phyloP scores from a whole-genome alignment of 2,797 vertebrate species.

The Eurystomus glaucurus region DNA sequence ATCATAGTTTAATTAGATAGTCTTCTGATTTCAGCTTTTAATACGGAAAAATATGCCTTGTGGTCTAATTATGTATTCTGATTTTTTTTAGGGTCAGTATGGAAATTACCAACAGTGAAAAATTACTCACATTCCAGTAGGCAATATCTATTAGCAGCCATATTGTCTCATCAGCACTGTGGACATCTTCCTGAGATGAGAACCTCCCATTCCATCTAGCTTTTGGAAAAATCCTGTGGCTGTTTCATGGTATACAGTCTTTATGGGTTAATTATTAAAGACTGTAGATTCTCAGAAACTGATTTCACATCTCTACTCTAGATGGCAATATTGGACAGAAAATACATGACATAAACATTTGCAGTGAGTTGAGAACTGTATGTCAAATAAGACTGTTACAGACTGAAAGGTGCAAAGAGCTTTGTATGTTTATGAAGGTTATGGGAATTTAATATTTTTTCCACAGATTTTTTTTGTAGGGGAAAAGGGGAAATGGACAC shows the following conservation, averaged over 20 bases:
- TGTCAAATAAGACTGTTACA: conserved; percentile 83
- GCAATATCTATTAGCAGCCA: conserved; percentile 80
- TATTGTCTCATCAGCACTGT: conserved; percentile 83
- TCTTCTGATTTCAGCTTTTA: not conserved
- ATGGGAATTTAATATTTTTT: conserved; percentile 86
- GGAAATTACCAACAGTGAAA: conserved; percentile 99
- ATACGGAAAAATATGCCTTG: not conserved
- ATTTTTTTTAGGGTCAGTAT: conserved; percentile 93
- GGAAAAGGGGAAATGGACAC: conserved; percentile 83
- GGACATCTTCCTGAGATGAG: conserved; percentile 81
- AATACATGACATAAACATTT: conserved; percentile 77
- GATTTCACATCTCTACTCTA: conserved; percentile 85
- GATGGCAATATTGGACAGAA: conserved; percentile 89
- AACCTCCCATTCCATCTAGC: conserved; percentile 84
- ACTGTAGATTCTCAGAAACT: conserved; percentile 75
- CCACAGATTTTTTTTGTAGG: conserved; percentile 85
- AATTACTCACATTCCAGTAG: conserved; percentile 84
- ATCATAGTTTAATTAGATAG: not conserved
- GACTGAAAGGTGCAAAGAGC: conserved; percentile 81
- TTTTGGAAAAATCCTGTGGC: conserved; percentile 82
- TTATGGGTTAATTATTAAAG: conserved; percentile 80
- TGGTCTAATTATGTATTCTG: conserved; percentile 61
- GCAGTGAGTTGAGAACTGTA: conserved; percentile 76
- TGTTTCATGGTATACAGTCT: conserved; percentile 80
- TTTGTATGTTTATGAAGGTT: conserved; percentile 85